These are phyloP conservation scores for Apteryx owenii DNA, from an alignment of 2,113 vertebrate genomes.

Conservation along the genomic window DNA sequence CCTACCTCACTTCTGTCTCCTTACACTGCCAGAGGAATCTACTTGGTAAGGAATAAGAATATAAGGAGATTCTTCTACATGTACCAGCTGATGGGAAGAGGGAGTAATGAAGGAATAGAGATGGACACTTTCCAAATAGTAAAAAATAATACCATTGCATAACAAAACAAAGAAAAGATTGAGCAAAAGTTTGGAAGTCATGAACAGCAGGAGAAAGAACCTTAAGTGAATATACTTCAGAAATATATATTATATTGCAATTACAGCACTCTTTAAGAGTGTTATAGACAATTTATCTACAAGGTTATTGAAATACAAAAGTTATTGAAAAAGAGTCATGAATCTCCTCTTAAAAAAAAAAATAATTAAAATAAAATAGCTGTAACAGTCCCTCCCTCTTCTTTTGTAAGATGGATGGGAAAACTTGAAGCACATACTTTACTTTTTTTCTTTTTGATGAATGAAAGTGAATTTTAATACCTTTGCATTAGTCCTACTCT, in stretches of 20 bases:
- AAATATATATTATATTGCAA: neutral
- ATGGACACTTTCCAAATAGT: neutral
- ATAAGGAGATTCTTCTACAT: neutral
- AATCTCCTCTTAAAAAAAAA: neutral
- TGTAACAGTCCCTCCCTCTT: neutral
- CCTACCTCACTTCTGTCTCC: neutral
- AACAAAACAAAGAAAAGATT: neutral
- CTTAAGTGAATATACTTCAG: neutral
- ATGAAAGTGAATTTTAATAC: neutral
- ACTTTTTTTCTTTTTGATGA: neutral
- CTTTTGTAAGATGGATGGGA: neutral
- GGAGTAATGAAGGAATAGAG: neutral
- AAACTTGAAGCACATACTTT: neutral
- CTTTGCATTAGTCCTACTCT: neutral
- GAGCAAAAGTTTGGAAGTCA: neutral
- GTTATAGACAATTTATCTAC: neutral
- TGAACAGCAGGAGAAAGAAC: neutral
- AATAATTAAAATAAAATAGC: neutral
- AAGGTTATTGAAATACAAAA: neutral
- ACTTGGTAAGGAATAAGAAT: neutral
- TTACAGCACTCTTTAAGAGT: neutral
- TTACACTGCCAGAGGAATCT: fast-evolving
- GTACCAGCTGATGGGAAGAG: neutral
- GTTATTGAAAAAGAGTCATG: neutral
- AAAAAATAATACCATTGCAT: neutral